Base-by-base conservation (phyloP, 2,888 invertebrate species). In the Psococerastis gibbosa region DNA sequence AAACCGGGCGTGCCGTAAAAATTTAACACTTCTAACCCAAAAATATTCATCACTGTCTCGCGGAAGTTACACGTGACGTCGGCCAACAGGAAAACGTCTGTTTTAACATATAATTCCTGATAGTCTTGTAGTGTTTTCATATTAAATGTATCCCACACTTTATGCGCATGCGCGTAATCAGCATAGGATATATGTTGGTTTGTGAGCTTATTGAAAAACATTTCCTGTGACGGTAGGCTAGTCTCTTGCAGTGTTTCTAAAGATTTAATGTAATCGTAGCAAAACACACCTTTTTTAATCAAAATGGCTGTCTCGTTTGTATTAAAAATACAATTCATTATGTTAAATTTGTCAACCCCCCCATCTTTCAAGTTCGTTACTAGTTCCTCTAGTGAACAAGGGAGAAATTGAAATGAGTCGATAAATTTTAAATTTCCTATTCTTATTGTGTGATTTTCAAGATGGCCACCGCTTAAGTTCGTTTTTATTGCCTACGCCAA, bases 251-350 rank as follows among this genome's bases (percentile, higher is more conserved):
- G 22, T 11, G 9, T 41, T 13, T 6, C 20, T 22, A 8, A 22
- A n/a, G 13, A 2, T 16, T 6, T 11, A 8, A 43, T 22, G 2
- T 43, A 38, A 6, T 43, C 43, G 9, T 41, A 43, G 3, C 22
- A 35, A 16, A 13, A 43, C 3, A 43, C 43, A n/a, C 35, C 43
- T n/a, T 43, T 35, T 31, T n/a, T 9, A n/a, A 31, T 9, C n/a
- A 31, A 31, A 31, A 31, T 9, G 9, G 9, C n/a, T 9, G n/a
- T 9, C 31, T 31, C n/a, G 9, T 31, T n/a, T 9, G 31, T 9
- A n/a, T 31, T 31, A n/a, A n/a, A 3, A 20, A 11, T 9, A 31
- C 9, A 31, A 11, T 31, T 31, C 31, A n/a, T 31, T n/a, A 31
- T n/a, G 9, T 31, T 31, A n/a, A 31, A 31, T 11, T 31, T 9